phyloP scores from a whole-genome alignment of 1,140 invertebrate genomes.

The Catajapyx aquilonaris region DNA sequence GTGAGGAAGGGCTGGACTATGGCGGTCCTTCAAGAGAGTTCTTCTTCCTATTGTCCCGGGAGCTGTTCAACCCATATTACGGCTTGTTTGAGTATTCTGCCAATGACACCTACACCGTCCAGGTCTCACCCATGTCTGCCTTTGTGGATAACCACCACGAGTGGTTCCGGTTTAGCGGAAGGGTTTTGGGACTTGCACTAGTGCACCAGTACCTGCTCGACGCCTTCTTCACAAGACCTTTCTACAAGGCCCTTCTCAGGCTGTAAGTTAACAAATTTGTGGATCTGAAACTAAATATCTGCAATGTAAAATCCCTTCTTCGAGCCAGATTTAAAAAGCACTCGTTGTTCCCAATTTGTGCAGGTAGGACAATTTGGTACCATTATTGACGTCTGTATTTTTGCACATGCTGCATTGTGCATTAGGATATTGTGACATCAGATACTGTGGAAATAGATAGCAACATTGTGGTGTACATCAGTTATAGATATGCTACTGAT shows the following conservation, averaged over 20 bases:
- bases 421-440: too few relatives aligned
- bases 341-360: too few relatives aligned
- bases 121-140: slow-evolving; percentile 90
- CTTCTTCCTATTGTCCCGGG: slow-evolving; percentile 86
- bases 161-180: slow-evolving; percentile 91
- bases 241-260: slow-evolving; percentile 83
- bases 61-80: slow-evolving; percentile 96
- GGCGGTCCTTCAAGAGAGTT: slow-evolving; percentile 91
- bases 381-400: too few relatives aligned
- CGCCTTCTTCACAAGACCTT: slow-evolving; percentile 89
- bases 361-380: too few relatives aligned
- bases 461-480: too few relatives aligned
- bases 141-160: slow-evolving; percentile 96
- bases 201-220: slow-evolving; percentile 93
- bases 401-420: too few relatives aligned
- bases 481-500: too few relatives aligned
- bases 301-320: too few relatives aligned
- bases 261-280: slow-evolving; percentile 29
- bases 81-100: slow-evolving; percentile 96
- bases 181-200: slow-evolving; percentile 77
- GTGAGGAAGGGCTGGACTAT: slow-evolving; percentile 92
- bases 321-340: too few relatives aligned
- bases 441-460: too few relatives aligned
- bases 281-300: too few relatives aligned
- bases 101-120: slow-evolving; percentile 92